Base-by-base conservation (phyloP, 2,888 invertebrate genomes). In the Synanthedon formicaeformis region DNA sequence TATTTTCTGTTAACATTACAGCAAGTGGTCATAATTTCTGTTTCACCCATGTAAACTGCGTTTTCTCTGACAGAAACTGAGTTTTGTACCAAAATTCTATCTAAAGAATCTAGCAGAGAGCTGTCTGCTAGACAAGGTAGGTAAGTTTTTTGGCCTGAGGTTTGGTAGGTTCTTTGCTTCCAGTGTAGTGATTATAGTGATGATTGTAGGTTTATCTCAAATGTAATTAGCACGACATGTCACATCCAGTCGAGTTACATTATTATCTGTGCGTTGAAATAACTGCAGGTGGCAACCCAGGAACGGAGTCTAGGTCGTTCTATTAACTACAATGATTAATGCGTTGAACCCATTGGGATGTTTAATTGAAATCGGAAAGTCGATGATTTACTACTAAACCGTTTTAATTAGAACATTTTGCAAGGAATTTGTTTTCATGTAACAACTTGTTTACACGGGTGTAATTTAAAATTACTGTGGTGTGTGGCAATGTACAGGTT, bases 361-460 rank as follows among this genome's bases (percentile, higher is more conserved):
- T 62, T 78, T 78, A 81, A 80, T 81, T 78, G 78, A 80, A 69
- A 68, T 62, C 61, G 59, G 55, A 69, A 71, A 67, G n/a, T 64
- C 63, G 60, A 66, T 78, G 78, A 79, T 75, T 77, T 73, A 77
- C 62, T 58, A 61, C 49, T 49, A 49, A 49, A 23, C 14, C 11
- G 16, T 18, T 49, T 16, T 49, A 18, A 16, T 49, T 49, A 49
- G 49, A 49, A 49, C 23, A 49, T 23, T 13, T 49, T 49, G 49
- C 49, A 16, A 11, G 16, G 16, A 49, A 49, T 49, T 49, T 18
- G 49, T 49, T 18, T 49, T 65, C 64, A 45, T 45, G 14, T 45
- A 45, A 45, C 45, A 45, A 45, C 45, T 45, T 45, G 45, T 45
- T 45, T 45, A 45, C 45, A 13, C 45, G 45, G 6, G 45, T 13